These are phyloP conservation scores for Oithona nana DNA, from an alignment of 2,888 invertebrate genomes.

Conservation along the genomic window DNA sequence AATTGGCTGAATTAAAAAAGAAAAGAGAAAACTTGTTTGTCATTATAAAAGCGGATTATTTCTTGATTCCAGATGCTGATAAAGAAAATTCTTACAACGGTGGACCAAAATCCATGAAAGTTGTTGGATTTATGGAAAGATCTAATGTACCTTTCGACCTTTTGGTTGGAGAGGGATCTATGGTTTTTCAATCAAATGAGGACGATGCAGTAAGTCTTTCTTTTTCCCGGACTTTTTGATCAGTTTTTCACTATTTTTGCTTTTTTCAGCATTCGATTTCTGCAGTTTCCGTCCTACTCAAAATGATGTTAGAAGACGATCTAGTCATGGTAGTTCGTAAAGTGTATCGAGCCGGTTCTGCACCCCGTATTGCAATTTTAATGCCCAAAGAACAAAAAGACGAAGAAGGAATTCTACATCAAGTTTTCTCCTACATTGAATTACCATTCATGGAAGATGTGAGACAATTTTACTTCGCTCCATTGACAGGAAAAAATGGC, in stretches of 20 bases:
- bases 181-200: constrained; percentile 8
- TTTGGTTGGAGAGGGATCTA: constrained; percentile 6
- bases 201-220: background rate
- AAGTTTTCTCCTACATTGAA: constrained; percentile 2
- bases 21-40: background rate
- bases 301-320: background rate
- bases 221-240: background rate
- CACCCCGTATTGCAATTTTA: constrained; percentile 3
- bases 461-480: background rate
- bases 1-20: background rate
- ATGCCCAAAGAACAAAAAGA: constrained; percentile 1
- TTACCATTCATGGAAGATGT: constrained; percentile 10
- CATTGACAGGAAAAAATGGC: background rate
- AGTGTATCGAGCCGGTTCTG: constrained; percentile 3
- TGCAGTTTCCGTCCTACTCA: background rate
- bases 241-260: background rate
- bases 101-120: constrained; percentile 4
- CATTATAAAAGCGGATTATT: background rate
- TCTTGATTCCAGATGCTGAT: constrained; percentile 3
- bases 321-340: constrained; percentile 3
- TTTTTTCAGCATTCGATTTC: background rate
- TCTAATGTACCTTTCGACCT: background rate
- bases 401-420: background rate
- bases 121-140: constrained; percentile 1
- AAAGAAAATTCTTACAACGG: constrained; percentile 4